Conservation (phyloP, 2,113 vertebrate genomes). For the Myotis davidii region DNA sequence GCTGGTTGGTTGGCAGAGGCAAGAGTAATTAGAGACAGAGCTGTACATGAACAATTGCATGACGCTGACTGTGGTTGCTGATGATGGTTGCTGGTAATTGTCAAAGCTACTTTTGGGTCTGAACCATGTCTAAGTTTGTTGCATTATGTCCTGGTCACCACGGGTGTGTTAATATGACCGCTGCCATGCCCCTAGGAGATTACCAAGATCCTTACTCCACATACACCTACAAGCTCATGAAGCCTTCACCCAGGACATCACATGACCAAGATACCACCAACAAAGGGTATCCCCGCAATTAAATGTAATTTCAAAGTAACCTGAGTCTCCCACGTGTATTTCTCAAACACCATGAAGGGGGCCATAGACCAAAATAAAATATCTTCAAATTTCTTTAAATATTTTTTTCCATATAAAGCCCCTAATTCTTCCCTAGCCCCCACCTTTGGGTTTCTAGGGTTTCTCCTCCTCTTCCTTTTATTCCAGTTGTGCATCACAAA, state of each 20-base stretch:
- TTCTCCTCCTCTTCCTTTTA: background rate
- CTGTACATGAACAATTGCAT: background rate
- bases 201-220: background rate
- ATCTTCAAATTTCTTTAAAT: background rate
- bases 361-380: background rate
- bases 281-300: background rate
- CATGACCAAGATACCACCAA: background rate
- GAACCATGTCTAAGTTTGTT: background rate
- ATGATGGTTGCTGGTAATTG: background rate
- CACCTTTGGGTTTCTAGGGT: constrained; percentile 1
- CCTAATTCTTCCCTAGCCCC: background rate
- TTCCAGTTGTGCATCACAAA: background rate
- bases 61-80: background rate
- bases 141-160: background rate
- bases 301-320: background rate
- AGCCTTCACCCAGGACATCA: background rate
- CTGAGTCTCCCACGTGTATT: background rate
- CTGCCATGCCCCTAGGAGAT: background rate
- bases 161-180: background rate
- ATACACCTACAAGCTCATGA: background rate
- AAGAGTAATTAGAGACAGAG: background rate
- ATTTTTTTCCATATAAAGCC: background rate
- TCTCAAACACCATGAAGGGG: background rate
- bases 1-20: background rate
- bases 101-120: constrained; percentile 2